Percentiles rank a stretch among this genome's conserved stretches.
These are phyloP conservation scores for Poeciliopsis turneri DNA, from an alignment of 2,797 vertebrate species.

Conservation along the genomic window DNA sequence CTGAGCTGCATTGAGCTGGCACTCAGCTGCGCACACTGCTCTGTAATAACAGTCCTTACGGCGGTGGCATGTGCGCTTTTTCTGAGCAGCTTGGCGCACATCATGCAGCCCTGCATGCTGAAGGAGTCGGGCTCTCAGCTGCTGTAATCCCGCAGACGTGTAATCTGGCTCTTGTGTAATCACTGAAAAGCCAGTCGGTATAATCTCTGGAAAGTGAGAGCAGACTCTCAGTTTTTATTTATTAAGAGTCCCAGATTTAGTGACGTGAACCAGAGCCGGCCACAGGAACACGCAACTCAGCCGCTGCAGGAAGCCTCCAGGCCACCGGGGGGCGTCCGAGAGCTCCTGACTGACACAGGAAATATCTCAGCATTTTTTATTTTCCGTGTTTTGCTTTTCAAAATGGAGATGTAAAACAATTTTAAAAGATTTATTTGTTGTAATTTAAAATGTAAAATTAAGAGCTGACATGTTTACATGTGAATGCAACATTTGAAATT, in stretches of 20 bases:
- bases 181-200: slow-evolving; percentile 36
- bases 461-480: not conserved
- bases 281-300: not conserved
- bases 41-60: not conserved
- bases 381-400: not conserved
- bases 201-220: slow-evolving; percentile 38
- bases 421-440: not conserved
- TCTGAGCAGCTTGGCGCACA: not conserved
- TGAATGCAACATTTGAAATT: not conserved
- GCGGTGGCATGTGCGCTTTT: slow-evolving; percentile 3
- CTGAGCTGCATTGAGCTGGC: slow-evolving; percentile 21
- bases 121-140: slow-evolving; percentile 11
- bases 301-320: not conserved
- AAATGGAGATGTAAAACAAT: not conserved
- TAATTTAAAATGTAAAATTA: not conserved
- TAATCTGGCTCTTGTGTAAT: slow-evolving; percentile 65
- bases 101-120: not conserved
- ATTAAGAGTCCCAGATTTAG: not conserved
- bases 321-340: not conserved
- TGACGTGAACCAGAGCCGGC: not conserved
- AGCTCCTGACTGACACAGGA: not conserved
- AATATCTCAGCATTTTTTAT: not conserved
- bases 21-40: slow-evolving; percentile 36
- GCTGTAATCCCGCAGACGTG: slow-evolving; percentile 48
- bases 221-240: slow-evolving; percentile 1